Evolutionary conservation across 2,888 invertebrate genomes (phyloP).

Genomic region (Microctonus aethiopoides): DNA sequence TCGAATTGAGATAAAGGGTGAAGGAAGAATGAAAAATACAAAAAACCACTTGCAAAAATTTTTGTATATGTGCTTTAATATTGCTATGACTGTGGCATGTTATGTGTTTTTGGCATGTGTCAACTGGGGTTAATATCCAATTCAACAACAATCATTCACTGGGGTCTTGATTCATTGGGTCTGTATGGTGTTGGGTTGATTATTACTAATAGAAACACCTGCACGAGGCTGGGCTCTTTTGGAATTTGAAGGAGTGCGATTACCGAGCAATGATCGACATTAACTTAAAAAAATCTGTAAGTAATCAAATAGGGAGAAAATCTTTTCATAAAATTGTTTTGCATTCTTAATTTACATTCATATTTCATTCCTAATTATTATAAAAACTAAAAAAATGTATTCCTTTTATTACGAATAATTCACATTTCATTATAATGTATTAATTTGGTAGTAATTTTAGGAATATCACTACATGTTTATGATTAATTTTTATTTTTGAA

Average conservation of each 20-base stretch:
- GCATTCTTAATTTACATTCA: neutral
- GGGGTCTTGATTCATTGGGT: conserved; percentile 54
- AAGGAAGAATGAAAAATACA: neutral
- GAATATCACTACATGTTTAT: too few relatives aligned
- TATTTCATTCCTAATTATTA: neutral
- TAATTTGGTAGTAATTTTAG: too few relatives aligned
- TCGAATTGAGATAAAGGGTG: neutral
- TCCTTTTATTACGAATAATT: neutral
- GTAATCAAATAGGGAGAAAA: conserved; percentile 49
- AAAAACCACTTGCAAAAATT: conserved; percentile 29
- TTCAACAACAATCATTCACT: conserved; percentile 56
- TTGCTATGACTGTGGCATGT: conserved; percentile 64
- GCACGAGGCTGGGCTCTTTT: conserved; percentile 73
- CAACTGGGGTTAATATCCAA: conserved; percentile 59
- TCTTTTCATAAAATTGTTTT: neutral
- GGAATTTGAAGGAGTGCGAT: conserved; percentile 68
- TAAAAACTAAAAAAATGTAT: neutral
- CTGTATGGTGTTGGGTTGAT: conserved; percentile 60
- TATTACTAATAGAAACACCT: conserved; percentile 71
- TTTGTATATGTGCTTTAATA: conserved; percentile 61
- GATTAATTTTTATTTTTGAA: conserved; percentile 29
- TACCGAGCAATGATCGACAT: conserved; percentile 57
- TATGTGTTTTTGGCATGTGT: conserved; percentile 66
- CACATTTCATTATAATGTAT: too few relatives aligned
- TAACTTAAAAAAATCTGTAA: conserved; percentile 62